Evolutionary conservation across 2,797 vertebrate species (phyloP).

Genomic region (Periparus ater): DNA sequence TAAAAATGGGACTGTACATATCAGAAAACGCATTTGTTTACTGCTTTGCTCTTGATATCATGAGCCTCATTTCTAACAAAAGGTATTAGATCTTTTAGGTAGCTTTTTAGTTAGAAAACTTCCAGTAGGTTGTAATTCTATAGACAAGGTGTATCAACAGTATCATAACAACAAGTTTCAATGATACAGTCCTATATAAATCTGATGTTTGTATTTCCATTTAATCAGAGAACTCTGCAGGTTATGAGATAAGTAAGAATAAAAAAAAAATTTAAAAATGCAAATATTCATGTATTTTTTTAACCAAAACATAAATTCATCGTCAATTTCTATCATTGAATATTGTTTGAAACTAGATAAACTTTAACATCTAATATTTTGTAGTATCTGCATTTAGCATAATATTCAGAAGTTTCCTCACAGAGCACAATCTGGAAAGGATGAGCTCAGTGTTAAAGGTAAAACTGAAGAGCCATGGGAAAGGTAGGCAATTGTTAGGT

Average conservation of each 20-base stretch:
- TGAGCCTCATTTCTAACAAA: not conserved
- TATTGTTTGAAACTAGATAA: not conserved
- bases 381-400: not conserved
- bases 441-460: not conserved
- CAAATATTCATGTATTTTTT: not conserved
- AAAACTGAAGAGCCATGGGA: not conserved
- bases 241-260: not conserved
- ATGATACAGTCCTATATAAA: not conserved
- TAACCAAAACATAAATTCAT: not conserved
- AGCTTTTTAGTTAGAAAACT: not conserved
- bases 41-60: not conserved
- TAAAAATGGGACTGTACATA: not conserved
- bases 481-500: not conserved
- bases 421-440: not conserved
- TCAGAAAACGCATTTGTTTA: not conserved
- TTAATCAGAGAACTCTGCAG: not conserved
- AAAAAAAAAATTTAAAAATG: not conserved
- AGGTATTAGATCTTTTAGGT: not conserved
- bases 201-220: not conserved
- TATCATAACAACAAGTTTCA: not conserved
- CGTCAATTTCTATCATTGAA: not conserved
- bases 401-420: not conserved
- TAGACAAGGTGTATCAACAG: not conserved
- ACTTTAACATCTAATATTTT: not conserved
- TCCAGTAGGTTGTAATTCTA: not conserved